Evolutionary conservation across 1,140 invertebrate genomes (phyloP).

Genomic region (Bombus pyrosoma): DNA sequence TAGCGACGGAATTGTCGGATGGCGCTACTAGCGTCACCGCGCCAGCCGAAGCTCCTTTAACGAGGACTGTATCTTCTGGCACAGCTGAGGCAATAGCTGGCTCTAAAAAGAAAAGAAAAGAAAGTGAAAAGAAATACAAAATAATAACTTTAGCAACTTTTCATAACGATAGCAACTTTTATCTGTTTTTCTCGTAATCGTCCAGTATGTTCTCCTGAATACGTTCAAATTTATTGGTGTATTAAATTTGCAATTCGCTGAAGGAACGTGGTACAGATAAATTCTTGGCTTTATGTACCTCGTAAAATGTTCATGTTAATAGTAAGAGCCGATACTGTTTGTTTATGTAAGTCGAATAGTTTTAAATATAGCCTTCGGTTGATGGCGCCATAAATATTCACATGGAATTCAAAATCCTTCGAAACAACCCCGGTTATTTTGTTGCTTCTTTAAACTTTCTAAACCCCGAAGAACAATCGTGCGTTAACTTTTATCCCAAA

Average conservation of each 20-base stretch:
- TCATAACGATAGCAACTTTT: too few species aligned
- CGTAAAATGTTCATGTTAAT: slow-evolving; percentile 8
- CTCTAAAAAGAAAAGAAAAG: background rate
- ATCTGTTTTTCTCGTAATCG: too few species aligned
- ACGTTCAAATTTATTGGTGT: background rate
- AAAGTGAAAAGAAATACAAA: background rate
- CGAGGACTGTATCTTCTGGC: slow-evolving; percentile 22
- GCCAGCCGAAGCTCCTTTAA: slow-evolving; percentile 28
- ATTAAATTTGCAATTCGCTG: background rate
- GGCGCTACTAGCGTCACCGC: slow-evolving; percentile 36
- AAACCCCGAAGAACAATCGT: background rate
- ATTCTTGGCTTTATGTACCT: slow-evolving; percentile 40
- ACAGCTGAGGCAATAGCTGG: background rate
- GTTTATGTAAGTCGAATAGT: background rate
- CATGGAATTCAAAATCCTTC: too few species aligned
- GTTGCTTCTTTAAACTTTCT: too few species aligned
- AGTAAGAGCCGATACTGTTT: background rate
- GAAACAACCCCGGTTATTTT: too few species aligned
- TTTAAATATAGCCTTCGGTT: background rate
- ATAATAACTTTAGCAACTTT: too few species aligned
- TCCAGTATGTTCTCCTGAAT: background rate
- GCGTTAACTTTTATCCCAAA: background rate
- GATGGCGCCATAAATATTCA: too few species aligned
- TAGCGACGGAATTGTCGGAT: slow-evolving; percentile 11
- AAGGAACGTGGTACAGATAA: background rate